Conservation (phyloP, 92 coral and sea anemone genomes). For the Porites lobata region DNA sequence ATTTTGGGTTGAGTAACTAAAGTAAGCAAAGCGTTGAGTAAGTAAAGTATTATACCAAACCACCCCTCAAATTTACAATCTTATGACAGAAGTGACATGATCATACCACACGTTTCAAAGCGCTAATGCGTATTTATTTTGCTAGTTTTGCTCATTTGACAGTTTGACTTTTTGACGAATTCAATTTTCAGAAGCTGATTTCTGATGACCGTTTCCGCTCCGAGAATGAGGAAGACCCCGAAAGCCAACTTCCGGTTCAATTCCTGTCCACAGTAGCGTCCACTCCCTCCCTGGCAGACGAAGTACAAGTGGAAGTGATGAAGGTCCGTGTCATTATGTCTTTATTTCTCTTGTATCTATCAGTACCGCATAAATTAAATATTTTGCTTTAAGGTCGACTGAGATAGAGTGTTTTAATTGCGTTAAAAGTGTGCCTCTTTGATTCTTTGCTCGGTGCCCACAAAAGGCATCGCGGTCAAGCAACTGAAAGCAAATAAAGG, state of each 20-base stretch:
- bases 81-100: too few species aligned
- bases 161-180: not conserved
- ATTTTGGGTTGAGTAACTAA: too few species aligned
- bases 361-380: not conserved
- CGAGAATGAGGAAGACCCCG: constrained; percentile 90
- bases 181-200: constrained; percentile 81
- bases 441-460: too few species aligned
- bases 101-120: not conserved
- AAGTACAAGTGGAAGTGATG: constrained; percentile 98
- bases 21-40: too few species aligned
- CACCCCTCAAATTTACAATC: too few species aligned
- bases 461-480: too few species aligned
- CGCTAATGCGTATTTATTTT: not conserved
- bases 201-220: constrained; percentile 99
- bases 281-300: constrained; percentile 97
- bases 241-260: constrained; percentile 98
- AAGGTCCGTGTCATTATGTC: constrained; percentile 65
- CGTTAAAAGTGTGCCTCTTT: too few species aligned
- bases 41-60: too few species aligned
- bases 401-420: too few species aligned
- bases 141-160: not conserved
- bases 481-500: too few species aligned
- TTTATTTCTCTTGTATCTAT: not conserved
- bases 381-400: not conserved
- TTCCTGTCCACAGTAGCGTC: constrained; percentile 96